phyloP scores from a whole-genome alignment of 2,888 invertebrate species.

The Bombyx huttoni region DNA sequence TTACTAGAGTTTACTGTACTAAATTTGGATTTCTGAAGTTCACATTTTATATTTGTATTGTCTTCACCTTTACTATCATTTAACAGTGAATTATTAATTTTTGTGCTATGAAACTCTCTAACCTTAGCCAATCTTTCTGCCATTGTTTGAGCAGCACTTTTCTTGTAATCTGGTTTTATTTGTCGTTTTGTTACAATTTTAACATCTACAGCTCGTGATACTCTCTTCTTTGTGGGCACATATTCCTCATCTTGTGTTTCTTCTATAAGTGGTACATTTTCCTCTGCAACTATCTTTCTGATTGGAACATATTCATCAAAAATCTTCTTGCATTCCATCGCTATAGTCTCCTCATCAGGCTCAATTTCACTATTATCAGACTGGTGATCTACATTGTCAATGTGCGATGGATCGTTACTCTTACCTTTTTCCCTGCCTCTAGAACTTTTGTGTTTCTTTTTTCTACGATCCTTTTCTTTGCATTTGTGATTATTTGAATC shows the following conservation, averaged over 20 bases:
- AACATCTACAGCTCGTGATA: conserved; percentile 78
- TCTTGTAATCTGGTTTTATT: conserved; percentile 63
- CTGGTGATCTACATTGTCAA: conserved; percentile 18
- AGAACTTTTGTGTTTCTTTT: conserved; percentile 32
- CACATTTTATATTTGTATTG: conserved; percentile 17
- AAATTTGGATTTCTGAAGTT: conserved; percentile 33
- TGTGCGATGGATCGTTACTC: conserved; percentile 26
- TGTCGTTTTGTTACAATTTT: conserved; percentile 43
- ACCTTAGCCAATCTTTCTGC: conserved; percentile 62
- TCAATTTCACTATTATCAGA: conserved; percentile 17
- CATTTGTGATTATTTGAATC: conserved; percentile 27
- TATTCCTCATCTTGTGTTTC: conserved; percentile 48
- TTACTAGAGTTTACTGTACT: conserved; percentile 25
- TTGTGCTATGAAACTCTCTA: conserved; percentile 55
- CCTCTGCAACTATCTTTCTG: conserved; percentile 30
- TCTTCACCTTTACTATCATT: conserved; percentile 26
- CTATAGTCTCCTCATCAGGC: conserved; percentile 79
- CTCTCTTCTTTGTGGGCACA: conserved; percentile 74
- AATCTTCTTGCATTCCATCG: conserved; percentile 87
- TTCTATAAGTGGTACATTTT: conserved; percentile 23
- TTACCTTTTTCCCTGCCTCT: conserved; percentile 27
- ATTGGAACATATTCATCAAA: conserved; percentile 83
- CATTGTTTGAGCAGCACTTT: conserved; percentile 70
- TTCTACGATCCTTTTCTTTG: conserved; percentile 24
- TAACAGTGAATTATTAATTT: conserved; percentile 21